phyloP scores from a whole-genome alignment of 2,888 invertebrate genomes.

The Holacanthella duospinosa region DNA sequence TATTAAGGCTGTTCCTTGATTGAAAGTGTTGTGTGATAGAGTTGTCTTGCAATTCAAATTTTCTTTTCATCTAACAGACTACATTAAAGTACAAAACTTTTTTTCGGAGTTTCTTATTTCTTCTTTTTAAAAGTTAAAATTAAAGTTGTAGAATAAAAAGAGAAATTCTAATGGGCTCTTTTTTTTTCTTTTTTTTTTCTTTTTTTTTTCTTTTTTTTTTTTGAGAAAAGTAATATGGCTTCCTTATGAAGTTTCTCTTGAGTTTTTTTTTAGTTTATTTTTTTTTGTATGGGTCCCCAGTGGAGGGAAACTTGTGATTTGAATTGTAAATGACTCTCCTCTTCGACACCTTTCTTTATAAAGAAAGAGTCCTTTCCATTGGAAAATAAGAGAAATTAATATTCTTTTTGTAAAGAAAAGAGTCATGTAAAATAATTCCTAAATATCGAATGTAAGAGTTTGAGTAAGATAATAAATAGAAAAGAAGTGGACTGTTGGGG shows the following conservation, averaged over 20 bases:
- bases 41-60: neutral
- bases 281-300: constrained; percentile 12
- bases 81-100: neutral
- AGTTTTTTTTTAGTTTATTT: no score
- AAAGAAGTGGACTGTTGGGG: no score
- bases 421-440: neutral
- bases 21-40: no score
- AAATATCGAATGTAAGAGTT: neutral
- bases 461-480: neutral
- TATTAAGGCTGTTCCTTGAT: no score
- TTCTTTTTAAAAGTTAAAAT: constrained; percentile 22
- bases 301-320: constrained; percentile 28
- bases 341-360: constrained; percentile 21
- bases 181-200: neutral
- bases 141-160: constrained; percentile 23
- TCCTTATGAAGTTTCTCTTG: neutral
- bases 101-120: neutral
- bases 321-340: constrained; percentile 26
- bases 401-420: neutral
- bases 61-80: neutral
- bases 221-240: neutral
- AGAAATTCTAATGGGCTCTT: neutral
- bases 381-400: no score
- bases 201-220: neutral
- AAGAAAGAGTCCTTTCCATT: neutral